Evolutionary conservation across 2,113 vertebrate species (phyloP).

Genomic region (Xenopus tropicalis): DNA sequence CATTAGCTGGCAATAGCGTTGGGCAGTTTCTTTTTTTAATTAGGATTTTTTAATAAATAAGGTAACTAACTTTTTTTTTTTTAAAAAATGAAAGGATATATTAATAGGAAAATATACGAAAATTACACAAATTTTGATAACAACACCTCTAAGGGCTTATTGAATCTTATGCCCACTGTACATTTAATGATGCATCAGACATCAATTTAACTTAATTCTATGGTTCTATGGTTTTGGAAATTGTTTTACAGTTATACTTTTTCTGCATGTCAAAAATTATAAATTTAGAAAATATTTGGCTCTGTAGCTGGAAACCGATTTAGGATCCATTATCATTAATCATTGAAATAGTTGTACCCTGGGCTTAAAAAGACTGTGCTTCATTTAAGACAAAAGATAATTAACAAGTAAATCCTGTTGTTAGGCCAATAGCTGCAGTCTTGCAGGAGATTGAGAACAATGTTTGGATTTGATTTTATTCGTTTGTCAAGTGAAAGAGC

Average conservation of each 20-base stretch:
- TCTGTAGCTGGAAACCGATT: background rate
- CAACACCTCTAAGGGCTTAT: too few species aligned
- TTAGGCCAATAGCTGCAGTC: constrained; percentile 6
- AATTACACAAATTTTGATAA: too few species aligned
- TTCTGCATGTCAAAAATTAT: background rate
- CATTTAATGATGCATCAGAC: too few species aligned
- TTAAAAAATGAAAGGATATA: too few species aligned
- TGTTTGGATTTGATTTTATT: constrained; percentile 21
- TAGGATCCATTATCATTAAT: constrained; percentile 38
- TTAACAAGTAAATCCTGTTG: constrained; percentile 13
- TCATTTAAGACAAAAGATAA: constrained; percentile 18
- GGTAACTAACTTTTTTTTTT: constrained; percentile 18
- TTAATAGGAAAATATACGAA: too few species aligned
- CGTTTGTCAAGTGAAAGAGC: constrained; percentile 1
- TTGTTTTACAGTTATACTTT: background rate
- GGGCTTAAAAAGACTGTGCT: background rate
- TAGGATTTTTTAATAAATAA: constrained; percentile 37
- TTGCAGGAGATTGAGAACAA: constrained; percentile 10
- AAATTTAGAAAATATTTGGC: background rate
- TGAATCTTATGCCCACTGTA: background rate
- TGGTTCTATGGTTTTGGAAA: too few species aligned
- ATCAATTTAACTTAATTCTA: too few species aligned
- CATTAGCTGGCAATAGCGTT: constrained; percentile 40
- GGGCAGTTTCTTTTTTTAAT: constrained; percentile 38
- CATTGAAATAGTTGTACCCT: constrained; percentile 11